Conservation (phyloP, 2,888 invertebrate genomes). For the Criorhina ranunculi region DNA sequence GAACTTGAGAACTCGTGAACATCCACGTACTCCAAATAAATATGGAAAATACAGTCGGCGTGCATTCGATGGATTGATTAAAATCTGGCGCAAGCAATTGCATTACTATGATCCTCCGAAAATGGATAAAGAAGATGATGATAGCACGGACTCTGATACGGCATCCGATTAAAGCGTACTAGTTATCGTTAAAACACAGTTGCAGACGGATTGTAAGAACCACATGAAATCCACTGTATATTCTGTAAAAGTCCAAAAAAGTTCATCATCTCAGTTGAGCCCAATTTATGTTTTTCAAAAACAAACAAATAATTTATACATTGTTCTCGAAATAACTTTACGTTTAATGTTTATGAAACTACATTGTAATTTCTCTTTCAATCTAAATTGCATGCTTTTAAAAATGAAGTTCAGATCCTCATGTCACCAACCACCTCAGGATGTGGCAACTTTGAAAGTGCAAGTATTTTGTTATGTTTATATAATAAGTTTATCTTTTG, state of each 20-base stretch:
- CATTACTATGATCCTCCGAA: slow-evolving; percentile 90
- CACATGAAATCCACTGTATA: background rate
- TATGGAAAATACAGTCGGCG: slow-evolving; percentile 94
- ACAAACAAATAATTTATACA: background rate
- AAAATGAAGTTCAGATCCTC: no score
- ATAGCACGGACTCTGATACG: slow-evolving; percentile 60
- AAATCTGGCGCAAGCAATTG: slow-evolving; percentile 93
- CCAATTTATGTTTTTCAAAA: background rate
- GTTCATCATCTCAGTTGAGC: background rate
- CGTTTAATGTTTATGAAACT: slow-evolving; percentile 1
- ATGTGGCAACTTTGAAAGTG: no score
- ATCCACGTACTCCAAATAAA: slow-evolving; percentile 96
- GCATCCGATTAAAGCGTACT: slow-evolving; percentile 51
- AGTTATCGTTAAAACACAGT: background rate
- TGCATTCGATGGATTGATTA: slow-evolving; percentile 96
- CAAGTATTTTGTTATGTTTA: slow-evolving; percentile 17
- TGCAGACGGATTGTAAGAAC: background rate
- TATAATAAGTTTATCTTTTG: slow-evolving; percentile 31
- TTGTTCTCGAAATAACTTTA: background rate
- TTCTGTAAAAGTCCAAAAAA: background rate
- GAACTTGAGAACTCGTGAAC: slow-evolving; percentile 87
- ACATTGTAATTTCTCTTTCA: background rate
- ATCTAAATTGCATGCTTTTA: no score
- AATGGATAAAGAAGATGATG: slow-evolving; percentile 46
- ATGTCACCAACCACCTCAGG: no score